Conservation (phyloP, 2,113 vertebrate species). For the Perca fluviatilis region DNA sequence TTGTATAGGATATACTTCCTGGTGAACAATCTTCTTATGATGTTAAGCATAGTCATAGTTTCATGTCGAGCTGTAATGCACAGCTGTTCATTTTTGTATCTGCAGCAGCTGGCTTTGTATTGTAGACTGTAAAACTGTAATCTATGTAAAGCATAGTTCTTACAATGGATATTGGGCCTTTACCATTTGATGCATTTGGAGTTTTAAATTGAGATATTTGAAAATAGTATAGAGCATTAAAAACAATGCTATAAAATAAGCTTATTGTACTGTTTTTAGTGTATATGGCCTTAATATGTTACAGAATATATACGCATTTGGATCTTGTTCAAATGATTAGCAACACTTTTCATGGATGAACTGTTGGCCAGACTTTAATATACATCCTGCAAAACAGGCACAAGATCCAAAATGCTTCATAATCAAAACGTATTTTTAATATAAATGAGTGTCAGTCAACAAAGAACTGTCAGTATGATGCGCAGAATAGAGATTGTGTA, state of each 20-base stretch:
- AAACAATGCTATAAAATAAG: neutral
- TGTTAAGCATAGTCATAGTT: neutral
- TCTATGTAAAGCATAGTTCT: neutral
- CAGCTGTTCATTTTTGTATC: neutral
- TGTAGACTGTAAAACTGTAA: neutral
- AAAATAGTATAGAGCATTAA: neutral
- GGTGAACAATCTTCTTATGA: neutral
- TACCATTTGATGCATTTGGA: neutral
- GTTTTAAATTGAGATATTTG: neutral
- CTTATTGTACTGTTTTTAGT: neutral
- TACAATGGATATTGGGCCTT: neutral
- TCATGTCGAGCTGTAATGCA: neutral
- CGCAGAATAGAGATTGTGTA: conserved; percentile 47
- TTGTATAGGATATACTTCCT: neutral
- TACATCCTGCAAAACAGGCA: neutral
- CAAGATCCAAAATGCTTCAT: conserved; percentile 15
- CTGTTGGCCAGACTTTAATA: neutral
- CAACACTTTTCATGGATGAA: neutral
- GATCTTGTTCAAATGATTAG: neutral
- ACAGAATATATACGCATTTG: neutral
- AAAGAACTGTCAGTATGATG: conserved; percentile 54
- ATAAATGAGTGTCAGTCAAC: conserved; percentile 49
- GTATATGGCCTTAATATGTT: neutral
- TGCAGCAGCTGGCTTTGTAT: neutral
- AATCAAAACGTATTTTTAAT: conserved; percentile 28